A percentile compares a stretch with the other conserved stretches of the same genome.
Conservation (phyloP, 2,888 invertebrate genomes). For the Myathropa florea region DNA sequence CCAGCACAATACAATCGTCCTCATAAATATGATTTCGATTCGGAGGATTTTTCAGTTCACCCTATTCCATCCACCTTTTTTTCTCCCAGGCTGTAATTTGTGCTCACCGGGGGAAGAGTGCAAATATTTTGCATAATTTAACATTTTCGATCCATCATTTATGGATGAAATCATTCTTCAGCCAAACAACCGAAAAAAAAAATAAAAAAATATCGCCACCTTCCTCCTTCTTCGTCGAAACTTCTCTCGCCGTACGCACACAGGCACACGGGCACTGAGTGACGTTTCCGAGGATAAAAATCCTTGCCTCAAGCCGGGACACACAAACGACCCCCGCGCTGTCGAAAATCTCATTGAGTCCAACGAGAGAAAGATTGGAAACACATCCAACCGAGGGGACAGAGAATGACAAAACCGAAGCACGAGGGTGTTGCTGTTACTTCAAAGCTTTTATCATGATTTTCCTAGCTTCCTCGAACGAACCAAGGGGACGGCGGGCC, state of each 20-base stretch:
- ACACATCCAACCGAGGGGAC: neutral
- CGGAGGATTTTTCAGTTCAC: neutral
- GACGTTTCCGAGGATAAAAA: conserved; percentile 2
- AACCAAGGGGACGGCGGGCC: conserved; percentile 30
- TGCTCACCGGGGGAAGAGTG: neutral
- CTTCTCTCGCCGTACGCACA: neutral
- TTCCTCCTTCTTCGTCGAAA: neutral
- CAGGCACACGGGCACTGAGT: neutral
- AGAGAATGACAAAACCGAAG: neutral
- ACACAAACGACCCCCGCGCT: conserved; percentile 22
- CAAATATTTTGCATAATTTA: conserved; percentile 46
- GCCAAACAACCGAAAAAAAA: conserved; percentile 18
- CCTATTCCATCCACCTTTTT: neutral
- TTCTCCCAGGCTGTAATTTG: neutral
- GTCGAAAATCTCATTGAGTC: conserved; percentile 8
- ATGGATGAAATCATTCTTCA: conserved; percentile 32
- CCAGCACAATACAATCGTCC: no score
- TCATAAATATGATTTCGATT: neutral
- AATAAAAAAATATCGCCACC: neutral
- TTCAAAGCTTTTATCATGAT: conserved; percentile 29
- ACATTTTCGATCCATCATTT: conserved; percentile 31
- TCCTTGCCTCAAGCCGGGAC: conserved; percentile 7
- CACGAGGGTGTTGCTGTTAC: conserved; percentile 1
- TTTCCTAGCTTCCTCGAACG: conserved; percentile 35
- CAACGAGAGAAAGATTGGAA: conserved; percentile 14